Conservation (phyloP, 2,113 vertebrate species). For the Labeo rohita region DNA sequence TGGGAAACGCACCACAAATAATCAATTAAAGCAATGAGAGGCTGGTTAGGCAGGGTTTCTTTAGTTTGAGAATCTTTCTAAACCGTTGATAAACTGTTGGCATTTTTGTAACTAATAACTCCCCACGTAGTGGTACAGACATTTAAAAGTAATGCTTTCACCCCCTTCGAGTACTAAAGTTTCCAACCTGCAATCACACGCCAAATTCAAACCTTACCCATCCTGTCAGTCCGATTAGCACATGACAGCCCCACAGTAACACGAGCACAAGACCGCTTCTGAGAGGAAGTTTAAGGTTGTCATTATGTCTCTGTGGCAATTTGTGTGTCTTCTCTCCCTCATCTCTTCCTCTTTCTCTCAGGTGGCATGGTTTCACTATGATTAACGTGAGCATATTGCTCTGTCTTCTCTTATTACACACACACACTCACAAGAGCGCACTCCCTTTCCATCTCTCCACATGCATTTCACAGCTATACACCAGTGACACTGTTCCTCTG, state of each 20-base stretch:
- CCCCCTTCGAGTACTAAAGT: not conserved
- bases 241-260: not conserved
- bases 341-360: slow-evolving; percentile 13
- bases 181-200: not conserved
- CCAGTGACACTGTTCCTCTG: not conserved
- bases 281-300: slow-evolving; percentile 10
- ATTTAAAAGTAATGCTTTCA: not conserved
- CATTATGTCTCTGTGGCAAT: slow-evolving; percentile 30
- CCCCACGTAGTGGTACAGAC: not conserved
- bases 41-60: too few relatives aligned
- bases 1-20: too few relatives aligned
- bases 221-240: not conserved
- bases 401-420: slow-evolving; percentile 32
- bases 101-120: not conserved
- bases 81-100: too few relatives aligned
- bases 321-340: slow-evolving; percentile 18
- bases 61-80: too few relatives aligned
- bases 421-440: not conserved
- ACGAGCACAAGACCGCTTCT: not conserved
- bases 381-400: slow-evolving; percentile 7
- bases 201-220: not conserved
- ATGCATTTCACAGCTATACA: slow-evolving; percentile 22
- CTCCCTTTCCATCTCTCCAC: slow-evolving; percentile 3
- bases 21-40: too few relatives aligned
- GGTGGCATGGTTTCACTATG: slow-evolving; percentile 23